Evolutionary conservation across 2,888 invertebrate species (phyloP), one percentile per base, ranked within the genome.

Genomic region (Cylloceria caligata): DNA sequence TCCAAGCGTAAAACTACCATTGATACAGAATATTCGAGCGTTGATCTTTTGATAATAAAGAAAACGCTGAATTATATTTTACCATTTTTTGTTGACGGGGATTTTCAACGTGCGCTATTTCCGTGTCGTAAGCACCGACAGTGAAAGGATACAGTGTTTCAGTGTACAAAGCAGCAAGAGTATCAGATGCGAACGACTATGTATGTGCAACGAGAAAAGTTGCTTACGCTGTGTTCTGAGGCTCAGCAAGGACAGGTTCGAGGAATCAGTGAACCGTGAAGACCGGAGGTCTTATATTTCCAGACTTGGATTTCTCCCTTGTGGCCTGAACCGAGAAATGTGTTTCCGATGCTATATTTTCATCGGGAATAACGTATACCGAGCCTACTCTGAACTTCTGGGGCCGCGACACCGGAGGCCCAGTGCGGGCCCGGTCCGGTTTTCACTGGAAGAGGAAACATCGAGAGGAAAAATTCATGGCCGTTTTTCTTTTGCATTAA

Each of bases 211-310:
- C 7, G 60, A 45, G 45, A 16, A 45, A 13, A 69, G 34, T 76
- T 76, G 27, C 67, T 39, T 52, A 42, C 62, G 27, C 24, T n/a
- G 6, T 73, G 60, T 64, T 42, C 34, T 24, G 49, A 71, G 71
- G 36, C 67, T 62, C 36, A 30, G 49, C 49, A 24, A 62, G 52
- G n/a, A 19, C 30, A 9, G 42, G 60, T 34, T 62, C 60, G 72
- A 67, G 49, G 34, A 76, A 30, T 62, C 71, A 62, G 34, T 67
- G 71, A 76, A 81, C 80, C 65, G 75, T 49, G 60, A 71, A 39
- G 36, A 65, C 49, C 39, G 60, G 57, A 49, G 57, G 36, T 21
- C 7, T 45, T 42, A 42, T 67, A 52, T 76, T 72, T 42, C 45
- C 39, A 21, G 36, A 34, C 19, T 47, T 42, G 39, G 60, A 16